Evolutionary conservation across 2,113 vertebrate species (phyloP).

Genomic region (Sturnira hondurensis): DNA sequence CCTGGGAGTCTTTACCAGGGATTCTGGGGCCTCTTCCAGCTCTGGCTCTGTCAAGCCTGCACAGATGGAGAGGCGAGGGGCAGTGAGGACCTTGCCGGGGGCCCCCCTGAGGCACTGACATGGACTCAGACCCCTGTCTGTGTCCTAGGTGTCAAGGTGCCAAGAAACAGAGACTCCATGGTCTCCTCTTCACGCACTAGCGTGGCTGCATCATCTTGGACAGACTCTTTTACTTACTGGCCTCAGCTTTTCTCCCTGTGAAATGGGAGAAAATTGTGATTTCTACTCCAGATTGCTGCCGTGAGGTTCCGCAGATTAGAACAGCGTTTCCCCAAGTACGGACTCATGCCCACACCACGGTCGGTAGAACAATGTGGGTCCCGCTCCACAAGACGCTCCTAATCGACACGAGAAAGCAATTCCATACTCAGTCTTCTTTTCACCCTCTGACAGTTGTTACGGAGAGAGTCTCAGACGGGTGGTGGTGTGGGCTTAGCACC

Average conservation of each 20-base stretch:
- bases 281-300: not conserved
- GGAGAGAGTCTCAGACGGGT: not conserved
- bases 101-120: accelerated
- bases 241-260: not conserved
- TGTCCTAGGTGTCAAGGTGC: not conserved
- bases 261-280: not conserved
- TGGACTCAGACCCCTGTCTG: not conserved
- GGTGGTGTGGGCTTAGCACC: too few relatives aligned
- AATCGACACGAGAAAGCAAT: accelerated
- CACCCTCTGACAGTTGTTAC: not conserved
- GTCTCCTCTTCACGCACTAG: not conserved
- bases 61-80: not conserved
- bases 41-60: not conserved
- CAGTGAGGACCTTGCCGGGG: not conserved
- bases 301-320: not conserved
- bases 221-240: not conserved
- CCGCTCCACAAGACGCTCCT: not conserved
- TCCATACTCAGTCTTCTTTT: not conserved
- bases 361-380: not conserved
- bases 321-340: not conserved
- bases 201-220: not conserved
- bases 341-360: not conserved
- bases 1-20: not conserved
- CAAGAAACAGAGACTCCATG: not conserved
- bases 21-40: not conserved